phyloP scores from a whole-genome alignment of 2,797 vertebrate genomes.

The Malurus splendens region DNA sequence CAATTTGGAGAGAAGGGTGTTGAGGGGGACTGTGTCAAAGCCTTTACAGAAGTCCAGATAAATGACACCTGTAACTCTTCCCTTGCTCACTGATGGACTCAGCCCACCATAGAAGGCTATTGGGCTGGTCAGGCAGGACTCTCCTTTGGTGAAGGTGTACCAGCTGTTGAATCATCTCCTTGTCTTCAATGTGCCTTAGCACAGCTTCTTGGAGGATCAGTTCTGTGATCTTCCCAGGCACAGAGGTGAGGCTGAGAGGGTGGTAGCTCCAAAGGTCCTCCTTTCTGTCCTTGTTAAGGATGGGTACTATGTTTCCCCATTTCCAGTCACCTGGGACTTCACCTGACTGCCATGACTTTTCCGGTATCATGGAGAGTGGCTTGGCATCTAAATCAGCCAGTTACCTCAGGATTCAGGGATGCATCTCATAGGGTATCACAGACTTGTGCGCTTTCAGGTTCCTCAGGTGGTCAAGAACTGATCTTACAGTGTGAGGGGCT shows the following conservation, averaged over 20 bases:
- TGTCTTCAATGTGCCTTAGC: neutral
- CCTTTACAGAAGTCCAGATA: neutral
- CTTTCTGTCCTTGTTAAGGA: neutral
- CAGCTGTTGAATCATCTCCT: accelerated
- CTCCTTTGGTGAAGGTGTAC: neutral
- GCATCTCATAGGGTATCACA: accelerated
- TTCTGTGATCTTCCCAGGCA: neutral
- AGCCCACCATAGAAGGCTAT: neutral
- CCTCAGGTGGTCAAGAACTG: accelerated
- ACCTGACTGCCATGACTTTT: neutral
- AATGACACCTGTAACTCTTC: neutral
- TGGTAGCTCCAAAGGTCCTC: neutral
- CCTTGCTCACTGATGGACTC: neutral
- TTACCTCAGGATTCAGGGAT: neutral
- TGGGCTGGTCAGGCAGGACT: neutral
- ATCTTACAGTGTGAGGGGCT: neutral
- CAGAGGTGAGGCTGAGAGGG: neutral
- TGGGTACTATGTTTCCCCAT: neutral
- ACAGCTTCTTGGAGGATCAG: neutral
- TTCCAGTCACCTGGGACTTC: neutral
- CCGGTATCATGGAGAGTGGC: neutral
- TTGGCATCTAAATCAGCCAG: neutral
- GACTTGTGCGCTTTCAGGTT: neutral
- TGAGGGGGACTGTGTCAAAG: neutral
- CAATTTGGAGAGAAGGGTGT: neutral